These are phyloP conservation scores for Lepidochrysops patricia DNA, from an alignment of 2,888 invertebrate genomes.

Conservation along the genomic window DNA sequence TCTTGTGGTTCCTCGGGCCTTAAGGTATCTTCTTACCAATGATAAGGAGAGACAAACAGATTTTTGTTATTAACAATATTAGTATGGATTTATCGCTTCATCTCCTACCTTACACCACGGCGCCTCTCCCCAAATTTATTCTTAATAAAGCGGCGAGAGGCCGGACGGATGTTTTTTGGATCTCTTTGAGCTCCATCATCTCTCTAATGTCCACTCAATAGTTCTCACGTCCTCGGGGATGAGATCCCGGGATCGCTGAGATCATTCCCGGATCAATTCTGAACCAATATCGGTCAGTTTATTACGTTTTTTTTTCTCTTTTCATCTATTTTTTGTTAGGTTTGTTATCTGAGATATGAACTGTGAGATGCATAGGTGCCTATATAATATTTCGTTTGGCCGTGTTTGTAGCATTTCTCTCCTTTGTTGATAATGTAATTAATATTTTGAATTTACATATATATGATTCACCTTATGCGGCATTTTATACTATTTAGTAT, in stretches of 20 bases:
- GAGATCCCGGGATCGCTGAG: constrained; percentile 22
- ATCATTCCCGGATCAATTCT: constrained; percentile 30
- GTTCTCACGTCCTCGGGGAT: constrained; percentile 10
- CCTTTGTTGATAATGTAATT: too few species aligned
- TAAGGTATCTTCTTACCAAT: too few species aligned
- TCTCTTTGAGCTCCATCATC: constrained; percentile 58
- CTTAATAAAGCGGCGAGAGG: constrained; percentile 68
- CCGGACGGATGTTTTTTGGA: constrained; percentile 64
- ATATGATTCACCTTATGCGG: too few species aligned
- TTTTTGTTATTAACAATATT: too few species aligned
- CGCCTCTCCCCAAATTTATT: constrained; percentile 66
- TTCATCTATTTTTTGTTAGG: not conserved
- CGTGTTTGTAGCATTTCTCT: too few species aligned
- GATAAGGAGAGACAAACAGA: too few species aligned
- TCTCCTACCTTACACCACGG: constrained; percentile 26
- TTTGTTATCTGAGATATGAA: too few species aligned
- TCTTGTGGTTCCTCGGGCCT: too few species aligned
- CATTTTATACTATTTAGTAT: too few species aligned
- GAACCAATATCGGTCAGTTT: constrained; percentile 15
- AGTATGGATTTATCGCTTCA: too few species aligned
- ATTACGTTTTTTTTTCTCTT: not conserved
- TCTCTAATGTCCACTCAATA: constrained; percentile 28
- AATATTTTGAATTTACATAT: too few species aligned
- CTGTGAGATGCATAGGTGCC: too few species aligned
- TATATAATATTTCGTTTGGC: not conserved